These are phyloP conservation scores for Syrmaticus mikado DNA, from an alignment of 2,113 vertebrate species.

Conservation along the genomic window DNA sequence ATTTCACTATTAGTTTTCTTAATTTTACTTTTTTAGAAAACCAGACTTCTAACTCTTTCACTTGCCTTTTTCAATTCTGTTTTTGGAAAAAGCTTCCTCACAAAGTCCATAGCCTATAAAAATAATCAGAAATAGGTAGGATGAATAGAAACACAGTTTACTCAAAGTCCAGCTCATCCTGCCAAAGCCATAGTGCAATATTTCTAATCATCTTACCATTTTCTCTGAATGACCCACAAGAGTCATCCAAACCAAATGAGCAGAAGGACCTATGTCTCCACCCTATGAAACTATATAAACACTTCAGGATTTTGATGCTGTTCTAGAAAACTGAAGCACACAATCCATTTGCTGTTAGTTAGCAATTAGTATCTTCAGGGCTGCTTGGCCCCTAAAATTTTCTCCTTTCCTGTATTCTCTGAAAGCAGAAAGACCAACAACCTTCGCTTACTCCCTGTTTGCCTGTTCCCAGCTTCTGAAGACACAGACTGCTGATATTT, in stretches of 20 bases:
- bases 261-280: not conserved
- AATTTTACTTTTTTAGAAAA: not conserved
- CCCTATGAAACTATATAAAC: not conserved
- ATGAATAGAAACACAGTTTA: not conserved
- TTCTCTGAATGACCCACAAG: not conserved
- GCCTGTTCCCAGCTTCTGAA: not conserved
- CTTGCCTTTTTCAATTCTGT: not conserved
- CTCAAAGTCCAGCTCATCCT: not conserved
- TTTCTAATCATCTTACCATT: not conserved
- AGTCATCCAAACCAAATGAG: not conserved
- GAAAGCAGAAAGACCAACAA: not conserved
- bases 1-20: not conserved
- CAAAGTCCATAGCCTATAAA: not conserved
- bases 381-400: not conserved
- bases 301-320: not conserved
- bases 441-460: not conserved
- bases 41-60: not conserved
- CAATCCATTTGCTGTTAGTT: not conserved
- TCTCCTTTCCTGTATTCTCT: not conserved
- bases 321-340: not conserved
- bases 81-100: not conserved
- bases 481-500: not conserved
- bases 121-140: not conserved
- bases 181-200: not conserved
- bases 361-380: not conserved